Percentiles rank a stretch among this genome's conserved stretches.
phyloP scores from a whole-genome alignment of 2,888 invertebrate genomes.

The Lochmaea capreae region DNA sequence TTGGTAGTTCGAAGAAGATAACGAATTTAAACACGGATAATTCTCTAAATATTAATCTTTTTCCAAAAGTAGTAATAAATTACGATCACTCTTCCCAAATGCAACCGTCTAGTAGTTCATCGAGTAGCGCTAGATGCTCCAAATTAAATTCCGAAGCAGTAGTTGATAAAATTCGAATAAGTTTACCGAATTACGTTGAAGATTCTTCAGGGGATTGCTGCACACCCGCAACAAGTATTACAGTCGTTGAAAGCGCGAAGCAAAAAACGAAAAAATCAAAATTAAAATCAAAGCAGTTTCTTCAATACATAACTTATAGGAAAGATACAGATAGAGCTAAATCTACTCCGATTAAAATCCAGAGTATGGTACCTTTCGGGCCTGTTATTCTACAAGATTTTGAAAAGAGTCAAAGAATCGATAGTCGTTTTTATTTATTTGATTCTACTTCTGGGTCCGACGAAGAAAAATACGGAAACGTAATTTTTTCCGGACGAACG shows the following conservation, averaged over 20 bases:
- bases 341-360: conserved; percentile 33
- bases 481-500: not conserved
- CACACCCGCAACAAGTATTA: conserved; percentile 29
- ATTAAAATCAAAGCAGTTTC: not conserved
- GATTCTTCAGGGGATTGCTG: conserved; percentile 27
- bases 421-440: conserved; percentile 33
- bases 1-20: not conserved
- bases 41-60: conserved; percentile 26
- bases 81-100: conserved; percentile 9
- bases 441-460: conserved; percentile 32
- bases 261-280: not conserved
- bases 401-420: conserved; percentile 29
- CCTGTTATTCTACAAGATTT: conserved; percentile 29
- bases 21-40: not conserved
- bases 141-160: not conserved
- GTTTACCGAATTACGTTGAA: conserved; percentile 27
- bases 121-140: not conserved
- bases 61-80: conserved; percentile 39
- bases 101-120: conserved; percentile 9
- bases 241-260: conserved; percentile 20
- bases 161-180: not conserved
- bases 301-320: conserved; percentile 16
- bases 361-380: conserved; percentile 30
- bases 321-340: conserved; percentile 29
- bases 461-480: conserved; percentile 8